Percentiles rank a stretch among this genome's conserved stretches.
Evolutionary conservation across 2,888 invertebrate genomes (phyloP).

Genomic region (Sminthurinus aureus): DNA sequence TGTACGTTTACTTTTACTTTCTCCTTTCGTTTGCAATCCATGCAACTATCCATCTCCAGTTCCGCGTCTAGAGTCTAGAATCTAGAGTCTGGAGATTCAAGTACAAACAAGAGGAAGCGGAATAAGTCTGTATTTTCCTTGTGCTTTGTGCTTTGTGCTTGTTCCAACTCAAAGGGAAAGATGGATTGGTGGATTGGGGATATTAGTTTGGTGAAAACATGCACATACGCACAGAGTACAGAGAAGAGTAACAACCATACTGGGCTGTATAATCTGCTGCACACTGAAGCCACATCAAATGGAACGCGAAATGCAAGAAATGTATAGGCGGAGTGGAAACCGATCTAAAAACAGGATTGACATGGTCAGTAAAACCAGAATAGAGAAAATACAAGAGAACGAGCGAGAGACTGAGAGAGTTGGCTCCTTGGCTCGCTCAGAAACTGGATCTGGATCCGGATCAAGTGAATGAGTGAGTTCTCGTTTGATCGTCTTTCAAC

Average conservation of each 20-base stretch:
- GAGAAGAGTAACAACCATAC: too few species aligned
- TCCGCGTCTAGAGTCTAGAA: not conserved
- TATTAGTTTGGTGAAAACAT: not conserved
- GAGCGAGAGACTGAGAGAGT: not conserved
- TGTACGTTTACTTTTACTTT: not conserved
- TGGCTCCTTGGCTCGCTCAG: not conserved
- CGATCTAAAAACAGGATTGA: not conserved
- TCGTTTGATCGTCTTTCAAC: not conserved
- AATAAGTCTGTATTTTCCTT: not conserved
- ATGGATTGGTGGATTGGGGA: not conserved
- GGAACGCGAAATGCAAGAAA: not conserved
- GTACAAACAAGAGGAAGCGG: not conserved
- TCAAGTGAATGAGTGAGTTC: not conserved
- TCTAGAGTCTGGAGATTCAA: not conserved
- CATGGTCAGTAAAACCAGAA: not conserved
- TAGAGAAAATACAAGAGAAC: not conserved
- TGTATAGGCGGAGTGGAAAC: not conserved
- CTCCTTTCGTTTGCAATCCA: not conserved
- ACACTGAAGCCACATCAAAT: not conserved
- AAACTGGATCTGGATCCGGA: not conserved
- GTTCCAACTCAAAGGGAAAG: not conserved
- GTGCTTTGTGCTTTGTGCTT: not conserved
- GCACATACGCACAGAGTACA: too few species aligned
- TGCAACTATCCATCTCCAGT: not conserved
- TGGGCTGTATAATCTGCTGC: too few species aligned